phyloP scores from a whole-genome alignment of 2,113 vertebrate species.

The Aspidoscelis tigris region DNA sequence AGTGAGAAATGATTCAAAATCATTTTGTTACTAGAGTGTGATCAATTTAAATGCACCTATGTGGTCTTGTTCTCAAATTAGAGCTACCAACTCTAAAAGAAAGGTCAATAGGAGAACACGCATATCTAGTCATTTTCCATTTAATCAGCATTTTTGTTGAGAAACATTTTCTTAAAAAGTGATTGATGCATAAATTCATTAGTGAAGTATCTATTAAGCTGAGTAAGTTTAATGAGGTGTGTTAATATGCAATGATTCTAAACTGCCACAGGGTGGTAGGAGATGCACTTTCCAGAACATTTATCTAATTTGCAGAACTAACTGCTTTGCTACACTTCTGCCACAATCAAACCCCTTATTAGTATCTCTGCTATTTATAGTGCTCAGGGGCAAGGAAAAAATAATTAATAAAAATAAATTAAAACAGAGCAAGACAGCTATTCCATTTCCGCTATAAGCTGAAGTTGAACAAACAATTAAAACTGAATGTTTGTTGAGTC shows the following conservation, averaged over 20 bases:
- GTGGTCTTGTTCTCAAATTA: slow-evolving; percentile 16
- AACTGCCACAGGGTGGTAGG: slow-evolving; percentile 81
- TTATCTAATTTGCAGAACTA: slow-evolving; percentile 73
- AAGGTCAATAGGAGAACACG: neutral
- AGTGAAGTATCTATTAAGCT: slow-evolving; percentile 57
- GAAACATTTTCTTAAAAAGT: slow-evolving; percentile 16
- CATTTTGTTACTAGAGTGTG: slow-evolving; percentile 22
- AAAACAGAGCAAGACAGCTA: neutral
- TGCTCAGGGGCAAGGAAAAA: slow-evolving; percentile 36
- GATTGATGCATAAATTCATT: slow-evolving; percentile 46
- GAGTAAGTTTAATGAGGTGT: slow-evolving; percentile 68
- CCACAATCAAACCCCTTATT: slow-evolving; percentile 51
- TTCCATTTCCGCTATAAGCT: neutral
- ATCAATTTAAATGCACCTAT: neutral
- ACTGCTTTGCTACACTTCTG: slow-evolving; percentile 63
- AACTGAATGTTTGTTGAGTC: neutral
- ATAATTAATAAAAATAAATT: slow-evolving; percentile 35
- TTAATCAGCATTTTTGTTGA: neutral
- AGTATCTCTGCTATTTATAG: slow-evolving; percentile 39
- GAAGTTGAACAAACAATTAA: neutral
- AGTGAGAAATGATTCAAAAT: neutral
- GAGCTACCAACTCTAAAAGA: slow-evolving; percentile 1
- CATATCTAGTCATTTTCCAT: neutral
- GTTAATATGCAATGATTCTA: slow-evolving; percentile 77
- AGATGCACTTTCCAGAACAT: slow-evolving; percentile 74